Evolutionary conservation across 2,888 invertebrate genomes (phyloP).

Genomic region (Ochropleura leucogaster): DNA sequence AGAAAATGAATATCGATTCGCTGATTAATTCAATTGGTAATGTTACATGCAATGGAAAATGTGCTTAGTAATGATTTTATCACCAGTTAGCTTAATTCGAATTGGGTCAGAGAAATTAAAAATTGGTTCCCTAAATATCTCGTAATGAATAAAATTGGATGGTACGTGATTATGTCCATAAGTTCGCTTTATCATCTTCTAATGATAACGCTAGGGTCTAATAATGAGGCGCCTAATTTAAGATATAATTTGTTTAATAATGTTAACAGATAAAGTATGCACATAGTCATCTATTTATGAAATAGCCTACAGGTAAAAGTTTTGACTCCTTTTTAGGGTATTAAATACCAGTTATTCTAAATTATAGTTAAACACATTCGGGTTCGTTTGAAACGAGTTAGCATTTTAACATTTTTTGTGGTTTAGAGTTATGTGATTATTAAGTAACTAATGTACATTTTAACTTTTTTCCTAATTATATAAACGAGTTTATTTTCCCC

Average conservation of each 20-base stretch:
- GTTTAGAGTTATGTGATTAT: conserved; percentile 16
- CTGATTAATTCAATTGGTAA: conserved; percentile 16
- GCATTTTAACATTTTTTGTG: conserved; percentile 15
- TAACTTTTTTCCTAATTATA: neutral
- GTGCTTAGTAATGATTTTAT: neutral
- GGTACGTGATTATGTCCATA: conserved; percentile 25
- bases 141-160: neutral
- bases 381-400: conserved; percentile 14
- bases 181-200: conserved; percentile 11
- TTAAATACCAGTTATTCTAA: neutral
- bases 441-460: neutral
- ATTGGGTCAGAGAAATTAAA: neutral
- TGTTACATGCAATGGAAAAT: neutral
- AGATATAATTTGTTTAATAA: conserved; percentile 2
- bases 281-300: neutral
- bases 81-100: conserved; percentile 1
- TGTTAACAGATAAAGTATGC: neutral
- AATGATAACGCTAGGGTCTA: conserved; percentile 1
- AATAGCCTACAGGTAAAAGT: neutral
- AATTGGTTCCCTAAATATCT: neutral
- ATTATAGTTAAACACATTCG: neutral
- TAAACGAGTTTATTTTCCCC: neutral
- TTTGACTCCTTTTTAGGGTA: neutral
- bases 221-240: conserved; percentile 20
- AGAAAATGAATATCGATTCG: conserved; percentile 4